Base-by-base conservation (phyloP, 2,113 vertebrate species). In the Psephotus haematonotus region DNA sequence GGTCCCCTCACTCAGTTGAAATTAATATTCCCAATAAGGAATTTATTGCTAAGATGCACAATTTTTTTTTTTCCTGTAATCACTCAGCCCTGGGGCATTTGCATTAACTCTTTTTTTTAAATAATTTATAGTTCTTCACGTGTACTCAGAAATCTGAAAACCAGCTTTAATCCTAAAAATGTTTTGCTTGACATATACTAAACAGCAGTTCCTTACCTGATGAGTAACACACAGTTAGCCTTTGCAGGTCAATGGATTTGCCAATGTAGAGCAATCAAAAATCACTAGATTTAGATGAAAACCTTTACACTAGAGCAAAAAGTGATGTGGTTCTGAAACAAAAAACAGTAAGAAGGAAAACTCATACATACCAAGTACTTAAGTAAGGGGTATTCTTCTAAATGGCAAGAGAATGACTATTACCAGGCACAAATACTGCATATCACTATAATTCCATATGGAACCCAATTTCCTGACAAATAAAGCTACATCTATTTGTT, bases 321-420 rank as follows among this genome's bases (percentile, higher is more conserved):
- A 57, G 7, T 7, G 2, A 29, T 63, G 27, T 72, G 25, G 7
- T 50, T 76, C n/a, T 86, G 33, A 93, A 93, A 76, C 17, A 81
- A 83, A 68, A 85, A 93, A 31, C 17, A 39, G 2, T 44, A 37
- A 57, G 4, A 70, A 59, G 7, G 60, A 90, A 86, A 82, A 14
- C 17, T 67, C 20, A 33, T 55, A 68, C 14, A 41, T 71, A 62
- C 6, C 23, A 55, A 78, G 9, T 59, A 16, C 25, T 69, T 62
- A 82, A 37, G 31, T 46, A 74, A 0, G 0, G 37, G 7, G 3
- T 23, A n/a, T 59, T 59, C 59, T 79, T 85, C 53, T 81, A 57
- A 88, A 88, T 8, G 28, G 12, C 41, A 90, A 75, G 18, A 43
- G 65, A 88, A 29, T 70, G 82, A 35, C 16, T 53, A 55, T 47